Evolutionary conservation across 2,888 invertebrate species (phyloP), one percentile per base, ranked within the genome.

Genomic region (Drosophila anomelani): DNA sequence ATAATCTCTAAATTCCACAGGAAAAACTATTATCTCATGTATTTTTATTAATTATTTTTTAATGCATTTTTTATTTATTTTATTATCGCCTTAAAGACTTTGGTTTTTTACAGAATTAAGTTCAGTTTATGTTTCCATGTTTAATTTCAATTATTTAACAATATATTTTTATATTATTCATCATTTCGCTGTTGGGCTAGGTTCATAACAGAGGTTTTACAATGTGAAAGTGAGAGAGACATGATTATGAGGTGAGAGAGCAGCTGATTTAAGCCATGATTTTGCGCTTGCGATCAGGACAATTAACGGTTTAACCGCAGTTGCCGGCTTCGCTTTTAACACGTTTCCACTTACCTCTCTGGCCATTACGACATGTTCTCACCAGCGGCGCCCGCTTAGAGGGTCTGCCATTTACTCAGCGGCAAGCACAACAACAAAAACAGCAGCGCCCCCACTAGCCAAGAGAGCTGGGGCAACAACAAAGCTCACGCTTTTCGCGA

Each of bases 281-380:
- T 39, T 39, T 63, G 26, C 47, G 32, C 39, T 49, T 32, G 41
- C 34, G 64, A 64, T 64, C 64, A 26, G 57, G 43, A 56, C 51
- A 74, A 56, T 63, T 56, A 63, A 70, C 51, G 43, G 39, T 73
- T 69, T 41, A 56, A 57, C 53, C 68, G 41, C 53, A 73, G 64
- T 69, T 68, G 69, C 76, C 74, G 76, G 76, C 59, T 59, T 43
- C 56, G 36, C 47, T 53, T 74, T 44, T 38, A 56, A 53, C 53
- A 59, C 71, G 44, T 57, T 63, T 63, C 57, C 55, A 87, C 92
- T 91, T 85, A 93, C 93, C 93, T 93, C 93, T 92, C 93, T 93
- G 92, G 93, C 93, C 93, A 93, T 93, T 92, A 93, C 93, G 92
- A 92, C 93, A 93, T 93, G 91, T 68, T 90, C 92, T 92, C 92